Evolutionary conservation across 2,888 invertebrate species (phyloP).

Genomic region (Xylota segnis): DNA sequence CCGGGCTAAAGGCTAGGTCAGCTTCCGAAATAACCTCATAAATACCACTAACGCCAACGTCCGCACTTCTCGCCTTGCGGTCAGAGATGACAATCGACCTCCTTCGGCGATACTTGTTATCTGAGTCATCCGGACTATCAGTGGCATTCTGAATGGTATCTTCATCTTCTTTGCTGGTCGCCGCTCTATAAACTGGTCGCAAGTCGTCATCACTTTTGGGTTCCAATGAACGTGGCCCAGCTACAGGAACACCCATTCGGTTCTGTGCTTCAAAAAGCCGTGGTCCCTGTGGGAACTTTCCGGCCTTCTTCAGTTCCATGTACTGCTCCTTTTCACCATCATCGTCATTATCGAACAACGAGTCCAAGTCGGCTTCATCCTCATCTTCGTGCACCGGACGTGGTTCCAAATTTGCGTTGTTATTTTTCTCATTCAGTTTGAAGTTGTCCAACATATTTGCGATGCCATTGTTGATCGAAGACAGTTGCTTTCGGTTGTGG

Average conservation of each 20-base stretch:
- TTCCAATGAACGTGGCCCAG: constrained; percentile 85
- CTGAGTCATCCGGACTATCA: constrained; percentile 38
- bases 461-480: constrained; percentile 82
- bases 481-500: constrained; percentile 86
- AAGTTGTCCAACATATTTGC: constrained; percentile 81
- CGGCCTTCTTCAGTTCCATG: constrained; percentile 85
- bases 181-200: constrained; percentile 81
- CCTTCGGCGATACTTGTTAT: constrained; percentile 85
- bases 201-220: constrained; percentile 81
- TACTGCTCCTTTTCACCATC: constrained; percentile 82
- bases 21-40: constrained; percentile 97
- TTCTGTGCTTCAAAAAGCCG: constrained; percentile 86
- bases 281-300: constrained; percentile 90
- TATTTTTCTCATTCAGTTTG: constrained; percentile 80
- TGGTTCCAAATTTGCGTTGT: constrained; percentile 81
- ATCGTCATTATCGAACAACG: constrained; percentile 82
- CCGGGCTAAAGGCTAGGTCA: constrained; percentile 95
- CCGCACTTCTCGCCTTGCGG: constrained; percentile 92
- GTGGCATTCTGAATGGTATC: constrained; percentile 46
- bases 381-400: constrained; percentile 84
- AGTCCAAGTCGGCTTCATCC: constrained; percentile 83
- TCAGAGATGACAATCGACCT: constrained; percentile 89
- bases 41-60: constrained; percentile 94
- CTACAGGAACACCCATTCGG: constrained; percentile 86
- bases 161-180: constrained; percentile 51